These are phyloP conservation scores for Chloroceryle amazona DNA, from an alignment of 2,797 vertebrate species.

Conservation along the genomic window DNA sequence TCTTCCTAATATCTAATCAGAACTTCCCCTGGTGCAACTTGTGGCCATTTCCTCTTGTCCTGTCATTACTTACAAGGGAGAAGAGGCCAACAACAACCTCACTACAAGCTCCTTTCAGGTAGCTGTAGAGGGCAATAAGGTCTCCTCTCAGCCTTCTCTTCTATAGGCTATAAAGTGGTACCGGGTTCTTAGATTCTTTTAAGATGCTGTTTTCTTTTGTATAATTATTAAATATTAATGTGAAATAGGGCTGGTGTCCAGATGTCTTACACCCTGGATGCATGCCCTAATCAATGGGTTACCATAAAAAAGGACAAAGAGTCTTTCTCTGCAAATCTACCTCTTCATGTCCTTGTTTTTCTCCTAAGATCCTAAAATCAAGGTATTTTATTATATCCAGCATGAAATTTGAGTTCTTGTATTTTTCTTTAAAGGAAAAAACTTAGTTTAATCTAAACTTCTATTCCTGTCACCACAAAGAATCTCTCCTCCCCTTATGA, in stretches of 20 bases:
- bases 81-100: no score
- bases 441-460: background rate
- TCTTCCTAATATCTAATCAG: no score
- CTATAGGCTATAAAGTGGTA: background rate
- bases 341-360: constrained; percentile 23
- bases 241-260: constrained; percentile 18
- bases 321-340: background rate
- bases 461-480: background rate
- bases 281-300: constrained; percentile 37
- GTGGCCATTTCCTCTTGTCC: no score
- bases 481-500: background rate
- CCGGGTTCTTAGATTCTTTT: constrained; percentile 22
- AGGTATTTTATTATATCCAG: background rate
- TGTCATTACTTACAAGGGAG: no score
- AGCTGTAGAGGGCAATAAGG: no score
- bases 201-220: background rate
- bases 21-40: no score
- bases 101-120: no score
- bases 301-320: constrained; percentile 9
- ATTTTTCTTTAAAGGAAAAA: background rate
- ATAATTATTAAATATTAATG: constrained; percentile 45
- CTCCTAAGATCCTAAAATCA: background rate
- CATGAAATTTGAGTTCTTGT: background rate
- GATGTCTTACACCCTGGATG: constrained; percentile 18
- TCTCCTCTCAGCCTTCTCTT: no score